Percentiles rank a stretch among this genome's conserved stretches.
These are phyloP conservation scores for Dipodomys ordii DNA, from an alignment of 2,113 vertebrate species.

Conservation along the genomic window DNA sequence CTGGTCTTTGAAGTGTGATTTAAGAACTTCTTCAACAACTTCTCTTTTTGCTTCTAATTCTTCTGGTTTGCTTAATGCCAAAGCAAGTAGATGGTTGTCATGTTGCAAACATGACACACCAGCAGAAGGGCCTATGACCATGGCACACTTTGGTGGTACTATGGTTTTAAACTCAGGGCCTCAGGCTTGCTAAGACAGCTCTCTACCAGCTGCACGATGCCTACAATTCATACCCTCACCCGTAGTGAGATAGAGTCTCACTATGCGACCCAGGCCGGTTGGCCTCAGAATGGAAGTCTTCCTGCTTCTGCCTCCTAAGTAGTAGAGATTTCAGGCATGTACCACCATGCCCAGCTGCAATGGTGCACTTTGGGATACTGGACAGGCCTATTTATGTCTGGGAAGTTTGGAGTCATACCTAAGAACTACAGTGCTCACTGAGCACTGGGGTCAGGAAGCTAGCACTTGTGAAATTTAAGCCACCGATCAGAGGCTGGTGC, in stretches of 20 bases:
- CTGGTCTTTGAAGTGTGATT: neutral
- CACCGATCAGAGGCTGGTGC: neutral
- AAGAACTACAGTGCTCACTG: neutral
- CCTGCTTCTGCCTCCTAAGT: too few species aligned
- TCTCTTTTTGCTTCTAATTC: neutral
- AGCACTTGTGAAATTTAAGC: neutral
- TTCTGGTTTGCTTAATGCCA: neutral
- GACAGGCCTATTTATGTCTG: neutral
- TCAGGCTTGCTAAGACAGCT: too few species aligned
- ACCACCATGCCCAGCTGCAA: too few species aligned
- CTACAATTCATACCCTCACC: too few species aligned
- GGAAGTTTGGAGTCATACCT: neutral
- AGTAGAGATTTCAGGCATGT: too few species aligned
- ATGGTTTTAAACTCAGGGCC: too few species aligned
- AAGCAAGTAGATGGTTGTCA: accelerated
- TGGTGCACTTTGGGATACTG: neutral
- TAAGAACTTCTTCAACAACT: neutral
- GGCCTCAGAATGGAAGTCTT: too few species aligned
- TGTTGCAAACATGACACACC: neutral
- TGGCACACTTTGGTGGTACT: too few species aligned
- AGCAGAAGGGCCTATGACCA: neutral
- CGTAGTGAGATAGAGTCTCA: too few species aligned
- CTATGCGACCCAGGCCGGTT: too few species aligned
- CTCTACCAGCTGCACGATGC: too few species aligned
- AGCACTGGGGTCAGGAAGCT: accelerated